These are phyloP conservation scores for Sorex maritimensis DNA, from an alignment of 2,797 vertebrate species.

Conservation along the genomic window DNA sequence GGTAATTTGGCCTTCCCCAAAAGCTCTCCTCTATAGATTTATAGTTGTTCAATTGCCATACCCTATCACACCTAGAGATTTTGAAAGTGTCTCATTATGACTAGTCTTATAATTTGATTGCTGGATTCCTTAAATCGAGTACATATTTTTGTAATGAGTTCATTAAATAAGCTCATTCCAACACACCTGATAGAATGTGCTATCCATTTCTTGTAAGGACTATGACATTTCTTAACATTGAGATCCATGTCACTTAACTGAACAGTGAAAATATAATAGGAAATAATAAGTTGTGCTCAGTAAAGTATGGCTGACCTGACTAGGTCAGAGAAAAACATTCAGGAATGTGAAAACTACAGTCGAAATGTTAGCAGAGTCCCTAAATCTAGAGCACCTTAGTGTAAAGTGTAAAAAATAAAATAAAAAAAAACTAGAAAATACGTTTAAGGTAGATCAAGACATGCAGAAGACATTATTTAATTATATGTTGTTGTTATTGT, in stretches of 20 bases:
- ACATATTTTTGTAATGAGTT: background rate
- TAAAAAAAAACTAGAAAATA: background rate
- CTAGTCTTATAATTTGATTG: background rate
- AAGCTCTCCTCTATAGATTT: background rate
- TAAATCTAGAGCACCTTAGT: slow-evolving; percentile 9
- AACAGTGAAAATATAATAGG: background rate
- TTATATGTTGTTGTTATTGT: slow-evolving; percentile 3
- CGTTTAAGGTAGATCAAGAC: background rate
- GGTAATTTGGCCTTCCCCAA: background rate
- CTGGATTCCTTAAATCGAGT: background rate
- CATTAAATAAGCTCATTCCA: background rate
- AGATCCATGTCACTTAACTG: no score
- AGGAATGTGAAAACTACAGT: background rate
- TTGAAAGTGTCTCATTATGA: background rate
- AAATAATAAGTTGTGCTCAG: background rate
- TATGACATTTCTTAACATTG: no score
- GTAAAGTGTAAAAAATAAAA: background rate
- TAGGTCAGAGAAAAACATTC: background rate
- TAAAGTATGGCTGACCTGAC: background rate
- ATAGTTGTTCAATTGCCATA: background rate
- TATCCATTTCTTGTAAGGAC: background rate
- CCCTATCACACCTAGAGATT: background rate
- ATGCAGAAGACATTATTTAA: background rate
- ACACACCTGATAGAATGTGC: background rate
- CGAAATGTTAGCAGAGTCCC: background rate